Evolutionary conservation across 2,888 invertebrate species (phyloP), one percentile per base, ranked within the genome.

Genomic region (Spatulosminthurus flaviceps): DNA sequence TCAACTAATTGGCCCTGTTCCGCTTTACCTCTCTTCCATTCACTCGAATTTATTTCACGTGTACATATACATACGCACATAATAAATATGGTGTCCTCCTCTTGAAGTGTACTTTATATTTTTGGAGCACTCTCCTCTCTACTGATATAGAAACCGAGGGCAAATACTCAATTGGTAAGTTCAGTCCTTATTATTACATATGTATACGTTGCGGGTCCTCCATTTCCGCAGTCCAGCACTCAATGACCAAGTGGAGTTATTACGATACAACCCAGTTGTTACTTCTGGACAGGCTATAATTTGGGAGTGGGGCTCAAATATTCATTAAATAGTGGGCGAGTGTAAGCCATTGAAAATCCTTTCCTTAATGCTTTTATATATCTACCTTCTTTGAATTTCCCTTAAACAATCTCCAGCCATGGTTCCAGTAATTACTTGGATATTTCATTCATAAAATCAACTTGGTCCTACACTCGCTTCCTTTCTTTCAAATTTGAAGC

Each of bases 1-100:
- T 75, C 24, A 34, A 75, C 66, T 64, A 75, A 75, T 75, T 64
- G 66, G 75, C 61, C 51, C 72, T 51, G 43, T 72, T 72, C 51
- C 72, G 26, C 26, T 51, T 72, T 43, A 21, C 72, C 42, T 22
- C 42, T 22, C n/a, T 70, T n/a, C 51, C 22, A 19, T 72, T 22
- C 26, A 43, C 13, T 42, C 72, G 43, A 41, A 41, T 72, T 13
- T 51, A 19, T 19, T 51, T 5, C n/a, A 9, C 2, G 16, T 11
- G 51, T 51, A 51, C 16, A 51, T 13, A n/a, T 51, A 51, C 34
- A n/a, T 67, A 67, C 28, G n/a, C n/a, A n/a, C n/a, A n/a, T n/a
- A n/a, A n/a, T n/a, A n/a, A n/a, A n/a, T n/a, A n/a, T n/a, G n/a
- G n/a, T n/a, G n/a, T n/a, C n/a, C n/a, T n/a, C n/a, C n/a, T n/a